Evolutionary conservation across 2,888 invertebrate genomes (phyloP).

Genomic region (Choreutis nemorana): DNA sequence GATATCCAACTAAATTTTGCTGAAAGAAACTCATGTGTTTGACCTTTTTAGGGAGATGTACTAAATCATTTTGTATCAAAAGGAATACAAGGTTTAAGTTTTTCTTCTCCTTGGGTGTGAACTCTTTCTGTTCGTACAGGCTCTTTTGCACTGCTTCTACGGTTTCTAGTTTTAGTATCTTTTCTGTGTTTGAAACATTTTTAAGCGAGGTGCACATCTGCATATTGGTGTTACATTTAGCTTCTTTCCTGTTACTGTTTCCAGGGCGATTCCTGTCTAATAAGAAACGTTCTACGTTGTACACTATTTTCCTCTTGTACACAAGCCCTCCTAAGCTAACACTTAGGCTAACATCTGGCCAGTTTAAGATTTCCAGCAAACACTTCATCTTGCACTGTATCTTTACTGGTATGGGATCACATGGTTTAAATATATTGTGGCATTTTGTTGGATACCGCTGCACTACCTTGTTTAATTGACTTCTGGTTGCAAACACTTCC

Average conservation of each 20-base stretch:
- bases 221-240: too few relatives aligned
- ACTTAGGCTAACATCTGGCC: slow-evolving; percentile 15
- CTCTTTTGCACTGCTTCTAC: neutral
- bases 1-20: slow-evolving; percentile 18
- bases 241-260: too few relatives aligned
- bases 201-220: too few relatives aligned
- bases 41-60: neutral
- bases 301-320: slow-evolving; percentile 16
- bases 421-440: slow-evolving; percentile 27
- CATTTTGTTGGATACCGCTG: slow-evolving; percentile 14
- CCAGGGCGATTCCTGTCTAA: too few relatives aligned
- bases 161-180: too few relatives aligned
- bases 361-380: too few relatives aligned
- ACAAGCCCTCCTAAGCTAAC: slow-evolving; percentile 14
- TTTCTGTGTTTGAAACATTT: too few relatives aligned
- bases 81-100: slow-evolving; percentile 10
- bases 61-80: slow-evolving; percentile 16
- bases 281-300: slow-evolving; percentile 19
- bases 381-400: too few relatives aligned
- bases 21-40: slow-evolving; percentile 14
- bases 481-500: slow-evolving; percentile 24
- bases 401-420: slow-evolving; percentile 12
- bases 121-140: neutral
- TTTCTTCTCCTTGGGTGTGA: neutral
- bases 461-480: too few relatives aligned